Percentiles rank a stretch among this genome's conserved stretches.
Evolutionary conservation across 2,888 invertebrate genomes (phyloP).

Genomic region (Sycophila texana): DNA sequence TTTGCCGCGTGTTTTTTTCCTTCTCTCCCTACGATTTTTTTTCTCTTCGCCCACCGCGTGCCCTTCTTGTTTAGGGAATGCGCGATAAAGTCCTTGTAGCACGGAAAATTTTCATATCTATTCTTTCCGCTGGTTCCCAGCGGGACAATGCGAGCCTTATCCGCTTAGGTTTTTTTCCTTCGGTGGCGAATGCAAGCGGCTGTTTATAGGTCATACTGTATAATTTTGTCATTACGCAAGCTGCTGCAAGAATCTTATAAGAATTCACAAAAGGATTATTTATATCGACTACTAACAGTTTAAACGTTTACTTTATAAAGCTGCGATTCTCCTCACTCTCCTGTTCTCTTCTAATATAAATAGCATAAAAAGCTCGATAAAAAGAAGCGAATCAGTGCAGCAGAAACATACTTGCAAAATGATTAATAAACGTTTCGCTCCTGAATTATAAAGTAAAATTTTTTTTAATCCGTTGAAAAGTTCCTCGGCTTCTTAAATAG

Average conservation of each 20-base stretch:
- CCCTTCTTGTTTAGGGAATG: slow-evolving; percentile 7
- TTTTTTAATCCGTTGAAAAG: neutral
- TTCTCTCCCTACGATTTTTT: neutral
- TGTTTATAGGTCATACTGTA: slow-evolving; percentile 37
- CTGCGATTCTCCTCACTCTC: too few relatives aligned
- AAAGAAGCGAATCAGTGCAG: neutral
- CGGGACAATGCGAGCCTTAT: slow-evolving; percentile 39
- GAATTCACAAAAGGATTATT: neutral
- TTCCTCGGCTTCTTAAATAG: slow-evolving; percentile 8
- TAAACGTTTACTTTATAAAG: too few relatives aligned
- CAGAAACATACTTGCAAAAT: neutral
- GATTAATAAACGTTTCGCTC: neutral
- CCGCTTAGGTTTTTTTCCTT: slow-evolving; percentile 3
- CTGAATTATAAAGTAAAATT: neutral
- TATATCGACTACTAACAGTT: too few relatives aligned
- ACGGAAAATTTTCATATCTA: slow-evolving; percentile 53
- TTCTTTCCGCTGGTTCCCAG: slow-evolving; percentile 38
- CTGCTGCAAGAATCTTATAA: neutral
- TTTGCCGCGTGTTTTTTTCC: neutral
- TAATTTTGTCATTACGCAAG: slow-evolving; percentile 49
- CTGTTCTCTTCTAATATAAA: too few relatives aligned
- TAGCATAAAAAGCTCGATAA: too few relatives aligned
- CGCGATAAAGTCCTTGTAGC: slow-evolving; percentile 47
- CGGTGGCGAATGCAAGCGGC: slow-evolving; percentile 34
- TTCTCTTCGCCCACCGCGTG: neutral